phyloP scores from a whole-genome alignment of 2,888 invertebrate genomes.

The Sphaerophoria taeniata region DNA sequence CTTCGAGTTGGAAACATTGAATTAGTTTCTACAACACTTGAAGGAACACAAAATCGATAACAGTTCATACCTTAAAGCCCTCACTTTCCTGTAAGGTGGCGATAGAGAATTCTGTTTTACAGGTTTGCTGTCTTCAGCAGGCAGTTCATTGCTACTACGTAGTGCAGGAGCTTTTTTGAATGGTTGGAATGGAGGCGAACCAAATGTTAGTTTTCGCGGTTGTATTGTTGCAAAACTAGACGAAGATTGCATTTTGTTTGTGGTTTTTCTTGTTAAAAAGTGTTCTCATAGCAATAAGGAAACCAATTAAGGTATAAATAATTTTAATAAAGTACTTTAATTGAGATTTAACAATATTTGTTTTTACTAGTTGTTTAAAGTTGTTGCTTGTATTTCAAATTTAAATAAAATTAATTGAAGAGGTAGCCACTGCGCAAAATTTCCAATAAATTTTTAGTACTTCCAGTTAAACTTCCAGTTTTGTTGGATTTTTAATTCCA shows the following conservation, averaged over 20 bases:
- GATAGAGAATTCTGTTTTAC: constrained; percentile 77
- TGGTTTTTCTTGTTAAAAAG: not conserved
- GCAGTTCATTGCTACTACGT: constrained; percentile 16
- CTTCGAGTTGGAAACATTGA: no score
- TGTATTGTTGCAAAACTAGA: constrained; percentile 77
- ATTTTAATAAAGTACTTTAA: constrained; percentile 14
- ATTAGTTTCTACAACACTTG: not conserved
- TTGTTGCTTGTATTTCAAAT: constrained; percentile 33
- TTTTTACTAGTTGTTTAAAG: constrained; percentile 31
- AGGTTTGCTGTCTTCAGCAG: constrained; percentile 5
- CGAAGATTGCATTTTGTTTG: constrained; percentile 50
- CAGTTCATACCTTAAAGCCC: constrained; percentile 84
- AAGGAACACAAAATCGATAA: not conserved
- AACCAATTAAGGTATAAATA: not conserved
- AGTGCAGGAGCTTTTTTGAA: constrained; percentile 37
- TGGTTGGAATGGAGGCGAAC: constrained; percentile 77
- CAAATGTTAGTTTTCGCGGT: constrained; percentile 81
- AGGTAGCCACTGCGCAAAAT: not conserved
- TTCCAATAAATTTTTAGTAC: not conserved
- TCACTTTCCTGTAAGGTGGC: constrained; percentile 86
- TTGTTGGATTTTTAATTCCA: not conserved
- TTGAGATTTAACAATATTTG: constrained; percentile 34
- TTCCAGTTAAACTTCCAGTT: not conserved
- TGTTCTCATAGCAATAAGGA: constrained; percentile 16
- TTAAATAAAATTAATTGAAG: constrained; percentile 7